Conservation (phyloP, 1,140 invertebrate species). For the Paralvinella palmiformis region DNA sequence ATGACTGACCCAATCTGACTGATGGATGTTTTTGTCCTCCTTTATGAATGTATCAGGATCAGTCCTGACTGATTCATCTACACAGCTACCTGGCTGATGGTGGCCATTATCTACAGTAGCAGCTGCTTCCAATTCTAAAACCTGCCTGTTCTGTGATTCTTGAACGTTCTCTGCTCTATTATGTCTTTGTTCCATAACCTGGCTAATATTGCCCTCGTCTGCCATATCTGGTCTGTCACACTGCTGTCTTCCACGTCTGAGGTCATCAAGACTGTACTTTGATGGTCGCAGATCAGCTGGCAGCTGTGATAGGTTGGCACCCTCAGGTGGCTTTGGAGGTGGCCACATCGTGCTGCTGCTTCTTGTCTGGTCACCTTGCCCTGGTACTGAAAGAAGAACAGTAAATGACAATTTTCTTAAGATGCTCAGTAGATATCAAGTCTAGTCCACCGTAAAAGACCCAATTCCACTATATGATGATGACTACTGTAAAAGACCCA, state of each 20-base stretch:
- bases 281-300: background rate
- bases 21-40: too few relatives aligned
- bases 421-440: too few relatives aligned
- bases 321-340: background rate
- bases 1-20: too few relatives aligned
- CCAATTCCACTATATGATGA: too few relatives aligned
- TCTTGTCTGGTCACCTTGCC: background rate
- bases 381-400: background rate
- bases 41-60: too few relatives aligned
- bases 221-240: background rate
- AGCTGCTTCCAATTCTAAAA: too few relatives aligned
- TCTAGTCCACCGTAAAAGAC: too few relatives aligned
- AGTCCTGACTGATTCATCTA: too few relatives aligned
- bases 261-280: background rate
- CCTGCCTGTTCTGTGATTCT: background rate
- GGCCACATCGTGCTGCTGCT: conserved; percentile 1
- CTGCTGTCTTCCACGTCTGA: background rate
- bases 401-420: background rate
- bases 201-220: background rate
- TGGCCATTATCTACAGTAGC: too few relatives aligned
- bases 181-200: background rate
- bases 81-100: too few relatives aligned
- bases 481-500: too few relatives aligned
- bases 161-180: background rate
- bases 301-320: background rate